Conservation (phyloP, 2,888 invertebrate genomes). For the Onchidella celtica region DNA sequence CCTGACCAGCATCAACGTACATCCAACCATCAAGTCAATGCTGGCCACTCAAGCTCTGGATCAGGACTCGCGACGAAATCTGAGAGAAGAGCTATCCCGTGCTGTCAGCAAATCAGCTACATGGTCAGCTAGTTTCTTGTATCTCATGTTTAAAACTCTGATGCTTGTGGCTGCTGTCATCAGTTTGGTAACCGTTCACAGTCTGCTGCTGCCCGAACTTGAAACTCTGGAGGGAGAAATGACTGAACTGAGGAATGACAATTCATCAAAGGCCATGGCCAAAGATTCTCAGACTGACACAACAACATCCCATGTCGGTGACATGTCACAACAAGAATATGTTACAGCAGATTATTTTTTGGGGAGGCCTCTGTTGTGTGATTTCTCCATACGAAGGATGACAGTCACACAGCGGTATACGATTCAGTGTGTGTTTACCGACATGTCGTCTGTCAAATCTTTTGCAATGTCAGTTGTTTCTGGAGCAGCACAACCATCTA, state of each 20-base stretch:
- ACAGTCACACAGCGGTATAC: not conserved
- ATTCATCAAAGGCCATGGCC: not conserved
- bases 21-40: not conserved
- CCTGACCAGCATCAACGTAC: not conserved
- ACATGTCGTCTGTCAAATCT: too few species aligned
- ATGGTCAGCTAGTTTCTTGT: not conserved
- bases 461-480: too few species aligned
- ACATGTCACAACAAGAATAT: too few species aligned
- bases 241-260: too few species aligned
- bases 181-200: not conserved
- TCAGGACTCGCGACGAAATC: not conserved
- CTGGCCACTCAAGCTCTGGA: not conserved
- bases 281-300: too few species aligned
- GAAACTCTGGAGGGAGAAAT: not conserved
- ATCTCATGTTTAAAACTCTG: not conserved
- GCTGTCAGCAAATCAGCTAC: not conserved
- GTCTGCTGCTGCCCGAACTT: not conserved
- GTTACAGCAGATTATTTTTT: too few species aligned
- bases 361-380: not conserved
- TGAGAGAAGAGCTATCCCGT: not conserved
- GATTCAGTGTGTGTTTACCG: not conserved
- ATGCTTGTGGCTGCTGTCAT: not conserved
- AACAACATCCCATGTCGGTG: too few species aligned
- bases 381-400: not conserved
- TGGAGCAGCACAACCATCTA: too few species aligned